Evolutionary conservation across 2,113 vertebrate species (phyloP), one percentile per base, ranked within the genome.

Genomic region (Anarhynchus alexandrinus): DNA sequence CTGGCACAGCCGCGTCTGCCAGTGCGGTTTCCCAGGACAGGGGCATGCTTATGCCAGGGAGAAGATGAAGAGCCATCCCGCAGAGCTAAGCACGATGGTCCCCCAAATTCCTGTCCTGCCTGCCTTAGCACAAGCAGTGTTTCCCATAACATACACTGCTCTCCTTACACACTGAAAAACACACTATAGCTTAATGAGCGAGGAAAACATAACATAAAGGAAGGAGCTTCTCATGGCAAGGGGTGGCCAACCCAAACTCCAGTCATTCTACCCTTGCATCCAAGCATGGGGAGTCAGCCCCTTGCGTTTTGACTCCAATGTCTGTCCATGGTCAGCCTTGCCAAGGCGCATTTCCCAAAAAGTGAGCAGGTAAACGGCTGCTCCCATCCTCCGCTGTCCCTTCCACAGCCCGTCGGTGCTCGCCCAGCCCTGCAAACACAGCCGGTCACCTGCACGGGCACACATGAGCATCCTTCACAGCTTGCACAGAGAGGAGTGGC

Each of bases 1-100:
- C 34, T 7, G 36, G 45, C 55, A n/a, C 42, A 40, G 38, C 36
- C 0, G 0, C 0, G 0, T 22, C 27, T 27, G 22, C 64, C 4
- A 1, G 52, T 1, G 0, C 0, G 1, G 21, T 73, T n/a, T 26
- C 34, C 59, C 52, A 58, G 54, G 45, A 42, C 62, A 62, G 73
- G 5, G 51, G 32, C 0, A 6, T 9, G 23, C 40, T 34, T 66
- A 36, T 0, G 1, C n/a, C 22, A 19, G 23, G 54, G 10, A n/a
- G 40, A 17, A 51, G 54, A 69, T 20, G 52, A 82, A 22, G 58
- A 61, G 42, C 34, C 23, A 25, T 23, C 49, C 49, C 49, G 12
- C 3, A 70, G 51, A 67, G 70, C 54, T 45, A 14, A 51, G 85
- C 21, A 15, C 2, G 4, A 40, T 6, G 26, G 15, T 40, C 17